A percentile compares a stretch with the other conserved stretches of the same genome.
Evolutionary conservation across 2,888 invertebrate genomes (phyloP).

Genomic region (Drosophila pseudotalamancana): DNA sequence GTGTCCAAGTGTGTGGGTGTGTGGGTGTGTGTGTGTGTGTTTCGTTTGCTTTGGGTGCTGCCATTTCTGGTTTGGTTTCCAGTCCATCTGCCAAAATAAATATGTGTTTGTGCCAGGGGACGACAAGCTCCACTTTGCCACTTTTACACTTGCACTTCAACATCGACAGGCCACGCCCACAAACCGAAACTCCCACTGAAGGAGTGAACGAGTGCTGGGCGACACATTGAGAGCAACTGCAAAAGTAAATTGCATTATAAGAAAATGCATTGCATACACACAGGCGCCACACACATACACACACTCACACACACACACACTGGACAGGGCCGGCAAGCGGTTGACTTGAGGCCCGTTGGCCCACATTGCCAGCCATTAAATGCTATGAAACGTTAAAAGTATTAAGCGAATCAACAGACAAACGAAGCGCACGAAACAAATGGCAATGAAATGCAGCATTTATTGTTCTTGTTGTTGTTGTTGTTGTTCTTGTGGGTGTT

Average conservation of each 20-base stretch:
- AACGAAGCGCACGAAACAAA: constrained; percentile 32
- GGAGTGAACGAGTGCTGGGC: constrained; percentile 2
- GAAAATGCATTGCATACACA: constrained; percentile 51
- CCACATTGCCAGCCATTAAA: constrained; percentile 54
- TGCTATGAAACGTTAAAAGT: constrained; percentile 72
- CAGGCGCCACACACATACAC: constrained; percentile 6
- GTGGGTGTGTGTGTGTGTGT: background rate
- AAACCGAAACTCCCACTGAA: background rate
- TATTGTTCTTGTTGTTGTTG: constrained; percentile 1
- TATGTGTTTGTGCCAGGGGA: constrained; percentile 68
- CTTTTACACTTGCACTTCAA: constrained; percentile 64
- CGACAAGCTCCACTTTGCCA: constrained; percentile 50
- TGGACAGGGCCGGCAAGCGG: background rate
- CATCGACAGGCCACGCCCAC: constrained; percentile 50
- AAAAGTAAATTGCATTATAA: constrained; percentile 70
- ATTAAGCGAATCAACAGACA: constrained; percentile 55
- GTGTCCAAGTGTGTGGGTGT: background rate
- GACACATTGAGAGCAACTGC: constrained; percentile 21
- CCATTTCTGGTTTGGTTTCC: constrained; percentile 63
- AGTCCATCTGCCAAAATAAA: constrained; percentile 81
- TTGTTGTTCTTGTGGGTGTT: background rate
- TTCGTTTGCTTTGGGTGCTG: constrained; percentile 24
- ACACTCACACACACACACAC: background rate
- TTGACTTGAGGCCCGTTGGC: constrained; percentile 13
- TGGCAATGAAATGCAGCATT: constrained; percentile 36